phyloP scores from a whole-genome alignment of 2,888 invertebrate genomes.

The Chrysolina oricalcia region DNA sequence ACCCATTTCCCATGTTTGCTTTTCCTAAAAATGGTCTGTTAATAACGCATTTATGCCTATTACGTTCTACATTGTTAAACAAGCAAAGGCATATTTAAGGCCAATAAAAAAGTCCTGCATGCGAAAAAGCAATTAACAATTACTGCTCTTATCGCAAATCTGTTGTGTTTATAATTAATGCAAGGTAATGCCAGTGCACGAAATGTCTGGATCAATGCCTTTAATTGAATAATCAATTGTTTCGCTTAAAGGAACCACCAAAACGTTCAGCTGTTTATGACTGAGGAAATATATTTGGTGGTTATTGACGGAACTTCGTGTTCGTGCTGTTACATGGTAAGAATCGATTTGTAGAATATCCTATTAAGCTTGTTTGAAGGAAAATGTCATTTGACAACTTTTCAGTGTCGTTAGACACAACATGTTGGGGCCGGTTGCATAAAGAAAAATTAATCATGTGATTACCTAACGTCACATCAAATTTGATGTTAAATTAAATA shows the following conservation, averaged over 20 bases:
- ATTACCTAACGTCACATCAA: too few species aligned
- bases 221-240: conserved; percentile 71
- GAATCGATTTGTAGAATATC: not conserved
- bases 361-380: not conserved
- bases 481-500: too few species aligned
- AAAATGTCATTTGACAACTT: not conserved
- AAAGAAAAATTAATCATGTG: too few species aligned
- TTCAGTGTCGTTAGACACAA: not conserved
- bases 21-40: conserved; percentile 35
- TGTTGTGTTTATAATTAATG: conserved; percentile 73
- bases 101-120: conserved; percentile 67
- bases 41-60: conserved; percentile 56
- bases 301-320: not conserved
- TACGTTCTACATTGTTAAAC: conserved; percentile 65
- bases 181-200: conserved; percentile 71
- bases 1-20: conserved; percentile 31
- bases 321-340: not conserved
- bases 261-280: conserved; percentile 35
- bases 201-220: conserved; percentile 68
- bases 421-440: too few species aligned
- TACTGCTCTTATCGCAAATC: conserved; percentile 71
- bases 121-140: conserved; percentile 73
- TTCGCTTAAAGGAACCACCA: conserved; percentile 56
- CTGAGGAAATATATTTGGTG: conserved; percentile 27
- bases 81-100: conserved; percentile 66